Base-by-base conservation (phyloP, 2,888 invertebrate species). In the Adineta ricciae region DNA sequence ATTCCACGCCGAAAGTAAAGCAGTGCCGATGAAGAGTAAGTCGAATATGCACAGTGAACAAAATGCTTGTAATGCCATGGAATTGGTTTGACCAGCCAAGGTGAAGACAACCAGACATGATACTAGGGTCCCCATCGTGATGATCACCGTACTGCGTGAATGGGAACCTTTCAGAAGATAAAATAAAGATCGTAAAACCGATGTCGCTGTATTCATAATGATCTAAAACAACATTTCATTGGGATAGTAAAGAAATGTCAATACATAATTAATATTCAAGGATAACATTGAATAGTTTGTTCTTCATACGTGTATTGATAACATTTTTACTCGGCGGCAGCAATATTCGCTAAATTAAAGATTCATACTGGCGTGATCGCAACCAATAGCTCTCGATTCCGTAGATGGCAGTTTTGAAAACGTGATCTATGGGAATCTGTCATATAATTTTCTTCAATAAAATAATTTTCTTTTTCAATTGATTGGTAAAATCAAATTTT, bases 41-140 rank as follows among this genome's bases (percentile, higher is more conserved):
- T 78, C 78, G n/a, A 78, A 78, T 78, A 38, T 41, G 14, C 78
- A 78, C 41, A 78, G n/a, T 2, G 78, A 78, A 78, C 78, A 78
- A 24, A 24, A 78, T 41, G 78, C 78, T 78, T 78, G 78, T 41
- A 78, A 78, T 1, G 78, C 78, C 78, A 78, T 78, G 0, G 78
- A 78, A 41, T 78, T n/a, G 4, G 78, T 41, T 78, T 78, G 78
- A 78, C 78, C 78, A n/a, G 78, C 78, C 78, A 78, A 41, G 5
- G 78, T 78, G n/a, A 78, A 78, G 11, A 78, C 41, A 11, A 41
- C 11, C 24, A 78, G 2, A 78, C 78, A 78, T 36, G 78, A 8
- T 11, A 78, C 11, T 41, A 78, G 41, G 1, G 41, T 41, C 9
- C 9, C n/a, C 41, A 78, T 24, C 11, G 78, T 41, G 2, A 78